A percentile compares a stretch with the other conserved stretches of the same genome.
These are phyloP conservation scores for Alentia gelatinosa DNA, from an alignment of 2,888 invertebrate species.

Conservation along the genomic window DNA sequence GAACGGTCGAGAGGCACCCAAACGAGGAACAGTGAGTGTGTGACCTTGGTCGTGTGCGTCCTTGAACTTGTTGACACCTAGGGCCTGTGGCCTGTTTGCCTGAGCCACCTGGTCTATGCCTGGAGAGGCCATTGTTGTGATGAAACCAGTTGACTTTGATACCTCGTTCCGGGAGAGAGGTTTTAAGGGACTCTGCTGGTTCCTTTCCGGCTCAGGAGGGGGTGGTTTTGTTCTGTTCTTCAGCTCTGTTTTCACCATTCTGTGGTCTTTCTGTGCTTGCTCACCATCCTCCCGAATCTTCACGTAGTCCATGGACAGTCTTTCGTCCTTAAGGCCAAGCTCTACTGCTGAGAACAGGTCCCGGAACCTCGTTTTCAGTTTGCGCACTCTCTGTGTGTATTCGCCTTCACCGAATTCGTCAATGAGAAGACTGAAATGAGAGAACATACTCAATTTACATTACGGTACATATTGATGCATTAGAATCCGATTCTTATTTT, in stretches of 20 bases:
- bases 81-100: conserved; percentile 15
- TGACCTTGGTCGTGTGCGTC: not conserved
- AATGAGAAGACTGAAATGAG: not conserved
- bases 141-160: not conserved
- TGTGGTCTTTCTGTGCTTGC: not conserved
- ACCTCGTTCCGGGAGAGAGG: not conserved
- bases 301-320: not conserved
- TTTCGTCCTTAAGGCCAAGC: not conserved
- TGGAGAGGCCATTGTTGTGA: conserved; percentile 9
- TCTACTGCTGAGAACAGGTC: not conserved
- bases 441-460: no score
- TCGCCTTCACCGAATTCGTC: not conserved
- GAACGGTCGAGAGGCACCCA: not conserved
- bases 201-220: not conserved
- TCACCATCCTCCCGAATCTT: conserved; percentile 2
- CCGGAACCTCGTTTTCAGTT: conserved; percentile 24
- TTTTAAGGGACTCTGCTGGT: not conserved
- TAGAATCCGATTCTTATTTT: no score
- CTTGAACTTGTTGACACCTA: not conserved
- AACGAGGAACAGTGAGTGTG: not conserved
- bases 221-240: not conserved
- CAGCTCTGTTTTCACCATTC: not conserved
- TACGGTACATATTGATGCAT: no score
- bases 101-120: conserved; percentile 2
- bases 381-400: not conserved